Conservation (phyloP, 2,113 vertebrate genomes). For the Brienomyrus longianalis region DNA sequence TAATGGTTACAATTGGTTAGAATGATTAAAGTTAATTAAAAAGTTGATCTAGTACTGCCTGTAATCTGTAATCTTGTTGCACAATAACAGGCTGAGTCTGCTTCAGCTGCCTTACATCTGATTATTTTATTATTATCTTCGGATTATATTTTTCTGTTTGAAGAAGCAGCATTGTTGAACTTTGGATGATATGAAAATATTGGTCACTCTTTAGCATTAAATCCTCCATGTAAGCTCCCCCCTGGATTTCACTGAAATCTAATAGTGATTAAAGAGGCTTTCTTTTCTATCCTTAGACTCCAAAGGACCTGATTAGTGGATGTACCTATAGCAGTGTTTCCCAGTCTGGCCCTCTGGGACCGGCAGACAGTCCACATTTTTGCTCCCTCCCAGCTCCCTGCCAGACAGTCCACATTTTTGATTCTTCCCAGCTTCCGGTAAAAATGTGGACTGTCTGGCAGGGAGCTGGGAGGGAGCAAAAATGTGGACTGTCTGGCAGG, state of each 20-base stretch:
- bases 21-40: neutral
- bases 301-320: slow-evolving; percentile 49
- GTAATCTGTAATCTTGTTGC: neutral
- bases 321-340: neutral
- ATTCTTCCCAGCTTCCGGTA: neutral
- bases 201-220: neutral
- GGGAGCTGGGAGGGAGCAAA: neutral
- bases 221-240: slow-evolving; percentile 24
- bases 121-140: neutral
- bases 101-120: neutral
- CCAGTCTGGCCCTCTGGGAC: neutral
- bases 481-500: neutral
- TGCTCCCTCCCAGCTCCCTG: neutral
- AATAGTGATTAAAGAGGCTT: slow-evolving; percentile 71
- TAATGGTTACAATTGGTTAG: neutral
- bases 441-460: neutral
- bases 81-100: neutral
- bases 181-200: neutral
- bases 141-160: neutral
- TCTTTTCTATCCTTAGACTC: slow-evolving; percentile 73
- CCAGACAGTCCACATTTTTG: neutral
- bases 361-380: neutral
- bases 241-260: slow-evolving; percentile 46
- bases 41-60: neutral
- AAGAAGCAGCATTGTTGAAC: neutral